Conservation (phyloP, 2,888 invertebrate genomes). For the Idaea biselata region DNA sequence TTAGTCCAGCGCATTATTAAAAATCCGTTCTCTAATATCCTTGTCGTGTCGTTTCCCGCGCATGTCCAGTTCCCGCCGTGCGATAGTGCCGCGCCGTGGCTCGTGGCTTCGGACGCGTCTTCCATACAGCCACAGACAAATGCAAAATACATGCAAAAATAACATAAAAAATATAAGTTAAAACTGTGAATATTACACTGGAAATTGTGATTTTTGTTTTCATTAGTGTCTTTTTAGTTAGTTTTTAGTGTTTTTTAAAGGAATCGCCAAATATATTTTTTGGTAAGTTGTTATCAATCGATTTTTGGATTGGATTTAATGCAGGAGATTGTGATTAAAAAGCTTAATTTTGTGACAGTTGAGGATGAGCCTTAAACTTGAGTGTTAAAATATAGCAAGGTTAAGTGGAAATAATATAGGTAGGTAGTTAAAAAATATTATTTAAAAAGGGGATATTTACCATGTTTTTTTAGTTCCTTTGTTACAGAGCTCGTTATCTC, state of each 20-base stretch:
- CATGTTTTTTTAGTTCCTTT: no score
- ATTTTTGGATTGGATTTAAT: neutral
- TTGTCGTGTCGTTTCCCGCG: neutral
- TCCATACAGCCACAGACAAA: neutral
- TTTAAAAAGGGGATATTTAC: no score
- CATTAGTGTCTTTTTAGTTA: neutral
- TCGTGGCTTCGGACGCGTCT: neutral
- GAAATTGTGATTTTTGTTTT: neutral
- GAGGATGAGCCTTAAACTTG: neutral
- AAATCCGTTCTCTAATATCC: neutral
- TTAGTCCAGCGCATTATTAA: neutral
- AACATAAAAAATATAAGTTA: neutral
- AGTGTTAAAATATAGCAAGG: no score
- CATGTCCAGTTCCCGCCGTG: neutral
- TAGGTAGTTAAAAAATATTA: no score
- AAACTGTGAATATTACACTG: neutral
- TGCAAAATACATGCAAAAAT: neutral
- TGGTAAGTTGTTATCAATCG: slow-evolving; percentile 1
- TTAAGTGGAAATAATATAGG: no score
- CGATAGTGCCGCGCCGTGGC: neutral
- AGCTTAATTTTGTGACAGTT: neutral
- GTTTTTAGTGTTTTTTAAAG: neutral
- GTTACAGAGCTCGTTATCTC: no score
- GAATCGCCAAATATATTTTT: neutral
- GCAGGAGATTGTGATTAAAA: neutral